A percentile compares a stretch with the other conserved stretches of the same genome.
Conservation (phyloP, 2,113 vertebrate genomes). For the Gallinago media region DNA sequence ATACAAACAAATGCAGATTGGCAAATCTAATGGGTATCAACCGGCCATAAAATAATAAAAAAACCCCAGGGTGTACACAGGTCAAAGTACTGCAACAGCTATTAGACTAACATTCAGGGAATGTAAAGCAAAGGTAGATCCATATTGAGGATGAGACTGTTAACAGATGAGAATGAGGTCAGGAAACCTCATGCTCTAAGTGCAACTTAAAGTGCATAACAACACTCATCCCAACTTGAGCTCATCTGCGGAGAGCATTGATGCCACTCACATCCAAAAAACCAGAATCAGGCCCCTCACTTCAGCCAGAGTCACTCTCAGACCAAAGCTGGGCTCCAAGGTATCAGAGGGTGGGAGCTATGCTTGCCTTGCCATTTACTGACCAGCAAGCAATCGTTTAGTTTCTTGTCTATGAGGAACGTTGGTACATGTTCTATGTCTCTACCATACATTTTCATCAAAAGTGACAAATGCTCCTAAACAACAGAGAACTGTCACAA, state of each 20-base stretch:
- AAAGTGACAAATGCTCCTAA: neutral
- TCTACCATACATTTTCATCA: neutral
- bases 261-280: fast-evolving
- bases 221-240: neutral
- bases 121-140: neutral
- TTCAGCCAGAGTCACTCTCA: neutral
- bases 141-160: neutral
- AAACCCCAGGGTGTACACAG: fast-evolving
- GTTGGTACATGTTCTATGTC: neutral
- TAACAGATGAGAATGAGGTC: slow-evolving; percentile 1
- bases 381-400: neutral
- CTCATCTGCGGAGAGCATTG: neutral
- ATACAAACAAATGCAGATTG: neutral
- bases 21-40: neutral
- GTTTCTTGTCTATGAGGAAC: neutral
- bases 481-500: neutral
- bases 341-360: neutral
- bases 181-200: neutral
- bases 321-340: neutral
- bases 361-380: neutral
- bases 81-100: slow-evolving; percentile 11
- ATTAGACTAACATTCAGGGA: neutral
- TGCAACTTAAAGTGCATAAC: neutral
- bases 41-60: slow-evolving; percentile 11
- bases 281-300: neutral